Evolutionary conservation across 1,140 invertebrate species (phyloP).

Genomic region (Cheumatopsyche charites): DNA sequence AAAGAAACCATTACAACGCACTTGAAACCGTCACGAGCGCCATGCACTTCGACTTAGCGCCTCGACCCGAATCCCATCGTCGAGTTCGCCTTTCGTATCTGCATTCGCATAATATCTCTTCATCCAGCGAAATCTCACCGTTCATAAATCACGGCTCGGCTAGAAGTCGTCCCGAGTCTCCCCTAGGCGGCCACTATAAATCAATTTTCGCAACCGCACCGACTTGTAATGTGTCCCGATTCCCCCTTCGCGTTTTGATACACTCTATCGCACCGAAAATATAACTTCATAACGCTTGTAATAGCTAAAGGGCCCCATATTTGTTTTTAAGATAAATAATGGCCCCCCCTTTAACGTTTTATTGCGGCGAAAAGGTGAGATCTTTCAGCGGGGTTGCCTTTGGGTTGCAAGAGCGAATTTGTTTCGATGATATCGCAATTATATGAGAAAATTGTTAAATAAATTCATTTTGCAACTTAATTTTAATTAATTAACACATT

Average conservation of each 20-base stretch:
- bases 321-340: constrained; percentile 48
- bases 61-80: too few species aligned
- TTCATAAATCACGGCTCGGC: constrained; percentile 45
- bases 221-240: constrained; percentile 40
- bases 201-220: constrained; percentile 44
- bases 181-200: constrained; percentile 40
- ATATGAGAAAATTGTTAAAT: too few species aligned
- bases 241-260: constrained; percentile 34
- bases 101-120: too few species aligned
- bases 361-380: constrained; percentile 12
- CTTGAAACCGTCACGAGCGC: too few species aligned
- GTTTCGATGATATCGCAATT: too few species aligned
- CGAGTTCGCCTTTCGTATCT: too few species aligned
- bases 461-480: too few species aligned
- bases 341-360: neutral
- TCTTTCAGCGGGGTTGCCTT: too few species aligned
- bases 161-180: constrained; percentile 29
- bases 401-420: too few species aligned
- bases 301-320: constrained; percentile 39
- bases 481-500: too few species aligned
- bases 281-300: constrained; percentile 47
- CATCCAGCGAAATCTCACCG: constrained; percentile 41
- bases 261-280: constrained; percentile 47
- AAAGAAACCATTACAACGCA: too few species aligned
- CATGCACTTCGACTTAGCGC: too few species aligned